These are phyloP conservation scores for Lepidurus couesii DNA, from an alignment of 1,140 invertebrate species.

Conservation along the genomic window DNA sequence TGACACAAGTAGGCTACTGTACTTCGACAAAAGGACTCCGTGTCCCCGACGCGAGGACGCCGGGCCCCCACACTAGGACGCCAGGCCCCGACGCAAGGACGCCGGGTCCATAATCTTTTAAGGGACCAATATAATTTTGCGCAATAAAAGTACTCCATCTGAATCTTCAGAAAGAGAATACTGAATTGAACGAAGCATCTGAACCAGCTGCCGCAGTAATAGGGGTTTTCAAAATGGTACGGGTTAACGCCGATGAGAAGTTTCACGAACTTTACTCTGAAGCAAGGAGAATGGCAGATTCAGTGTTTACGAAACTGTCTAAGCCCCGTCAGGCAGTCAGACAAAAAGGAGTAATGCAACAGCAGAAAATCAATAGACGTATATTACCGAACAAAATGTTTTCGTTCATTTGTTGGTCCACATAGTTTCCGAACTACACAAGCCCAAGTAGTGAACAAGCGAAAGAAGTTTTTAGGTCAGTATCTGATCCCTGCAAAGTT, in stretches of 20 bases:
- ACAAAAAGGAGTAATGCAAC: not conserved
- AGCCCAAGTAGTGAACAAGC: slow-evolving; percentile 12
- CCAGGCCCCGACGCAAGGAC: too few species aligned
- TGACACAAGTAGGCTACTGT: too few species aligned
- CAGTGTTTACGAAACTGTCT: not conserved
- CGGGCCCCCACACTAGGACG: too few species aligned
- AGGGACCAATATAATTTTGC: too few species aligned
- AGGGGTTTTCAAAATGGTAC: not conserved
- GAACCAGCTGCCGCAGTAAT: slow-evolving; percentile 23
- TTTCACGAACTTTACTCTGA: not conserved
- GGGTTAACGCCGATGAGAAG: not conserved
- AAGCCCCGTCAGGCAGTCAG: not conserved
- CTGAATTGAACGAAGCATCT: not conserved
- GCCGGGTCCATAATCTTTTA: too few species aligned
- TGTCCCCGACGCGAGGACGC: too few species aligned
- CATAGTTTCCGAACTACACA: slow-evolving; percentile 16
- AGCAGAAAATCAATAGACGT: not conserved
- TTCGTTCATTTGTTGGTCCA: not conserved
- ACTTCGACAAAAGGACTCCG: too few species aligned
- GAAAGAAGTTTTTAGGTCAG: not conserved
- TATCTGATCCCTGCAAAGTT: slow-evolving; percentile 1
- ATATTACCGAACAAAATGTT: not conserved
- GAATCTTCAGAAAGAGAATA: not conserved
- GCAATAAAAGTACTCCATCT: slow-evolving; percentile 8
- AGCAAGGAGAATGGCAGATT: slow-evolving; percentile 7